A percentile compares a stretch with the other conserved stretches of the same genome.
Conservation (phyloP, 2,113 vertebrate genomes). For the Perca flavescens region DNA sequence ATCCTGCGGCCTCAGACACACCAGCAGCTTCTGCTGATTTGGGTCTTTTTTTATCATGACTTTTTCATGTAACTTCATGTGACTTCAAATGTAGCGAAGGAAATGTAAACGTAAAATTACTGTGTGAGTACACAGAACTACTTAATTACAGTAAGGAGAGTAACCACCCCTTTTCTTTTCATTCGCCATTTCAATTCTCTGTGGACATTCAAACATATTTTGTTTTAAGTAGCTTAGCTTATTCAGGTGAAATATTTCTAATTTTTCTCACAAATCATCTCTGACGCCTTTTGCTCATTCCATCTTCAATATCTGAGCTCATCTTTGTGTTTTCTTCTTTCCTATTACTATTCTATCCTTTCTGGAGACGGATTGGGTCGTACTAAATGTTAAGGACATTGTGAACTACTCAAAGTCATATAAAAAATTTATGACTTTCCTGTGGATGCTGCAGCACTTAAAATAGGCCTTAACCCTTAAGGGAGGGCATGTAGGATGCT, state of each 20-base stretch:
- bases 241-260: background rate
- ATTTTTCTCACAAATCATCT: background rate
- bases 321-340: conserved; percentile 3
- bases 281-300: background rate
- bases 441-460: background rate
- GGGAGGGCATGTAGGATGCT: background rate
- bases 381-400: background rate
- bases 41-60: background rate
- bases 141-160: background rate
- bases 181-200: background rate
- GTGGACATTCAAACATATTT: background rate
- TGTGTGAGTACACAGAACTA: background rate
- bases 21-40: background rate
- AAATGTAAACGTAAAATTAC: background rate
- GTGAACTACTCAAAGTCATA: background rate
- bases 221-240: background rate
- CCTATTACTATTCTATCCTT: background rate
- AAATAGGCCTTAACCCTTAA: background rate
- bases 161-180: background rate
- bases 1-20: background rate
- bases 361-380: background rate
- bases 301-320: background rate
- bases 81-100: too few species aligned
- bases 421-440: background rate
- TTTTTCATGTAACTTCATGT: background rate